A percentile compares a stretch with the other conserved stretches of the same genome.
Conservation (phyloP, 2,113 vertebrate genomes). For the Toxostoma redivivum region DNA sequence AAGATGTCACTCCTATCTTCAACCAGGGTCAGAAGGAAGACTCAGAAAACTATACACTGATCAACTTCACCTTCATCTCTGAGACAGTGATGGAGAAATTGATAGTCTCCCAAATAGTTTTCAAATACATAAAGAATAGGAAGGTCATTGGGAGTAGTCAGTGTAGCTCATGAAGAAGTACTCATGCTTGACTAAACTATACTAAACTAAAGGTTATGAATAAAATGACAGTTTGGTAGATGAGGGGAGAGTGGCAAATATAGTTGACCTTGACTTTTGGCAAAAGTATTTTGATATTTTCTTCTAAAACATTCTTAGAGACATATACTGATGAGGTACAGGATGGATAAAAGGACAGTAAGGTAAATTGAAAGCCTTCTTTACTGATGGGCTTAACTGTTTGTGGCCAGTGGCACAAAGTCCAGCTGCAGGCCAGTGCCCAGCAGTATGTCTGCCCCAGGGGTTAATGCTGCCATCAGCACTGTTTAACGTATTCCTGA, state of each 20-base stretch:
- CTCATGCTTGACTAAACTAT: not conserved
- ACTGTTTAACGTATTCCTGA: too few relatives aligned
- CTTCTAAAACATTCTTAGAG: not conserved
- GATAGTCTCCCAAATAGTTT: not conserved
- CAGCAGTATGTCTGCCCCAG: too few relatives aligned
- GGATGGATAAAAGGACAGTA: not conserved
- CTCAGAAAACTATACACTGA: not conserved
- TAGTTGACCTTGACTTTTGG: not conserved
- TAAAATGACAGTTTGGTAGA: not conserved
- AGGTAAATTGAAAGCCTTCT: not conserved
- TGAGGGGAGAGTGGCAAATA: not conserved
- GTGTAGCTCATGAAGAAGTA: not conserved
- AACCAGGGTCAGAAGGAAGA: not conserved
- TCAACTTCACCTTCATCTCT: not conserved
- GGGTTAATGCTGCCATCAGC: not conserved
- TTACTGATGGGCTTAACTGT: not conserved
- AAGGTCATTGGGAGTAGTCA: not conserved
- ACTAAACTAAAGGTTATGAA: too few relatives aligned
- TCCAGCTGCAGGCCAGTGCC: not conserved
- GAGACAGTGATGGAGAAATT: not conserved
- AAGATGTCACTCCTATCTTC: not conserved
- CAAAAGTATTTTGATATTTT: not conserved
- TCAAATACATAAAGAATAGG: not conserved
- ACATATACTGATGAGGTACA: not conserved
- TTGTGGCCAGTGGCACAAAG: not conserved